Evolutionary conservation across 2,888 invertebrate genomes (phyloP), one percentile per base, ranked within the genome.

Genomic region (Andricus quercusramuli): DNA sequence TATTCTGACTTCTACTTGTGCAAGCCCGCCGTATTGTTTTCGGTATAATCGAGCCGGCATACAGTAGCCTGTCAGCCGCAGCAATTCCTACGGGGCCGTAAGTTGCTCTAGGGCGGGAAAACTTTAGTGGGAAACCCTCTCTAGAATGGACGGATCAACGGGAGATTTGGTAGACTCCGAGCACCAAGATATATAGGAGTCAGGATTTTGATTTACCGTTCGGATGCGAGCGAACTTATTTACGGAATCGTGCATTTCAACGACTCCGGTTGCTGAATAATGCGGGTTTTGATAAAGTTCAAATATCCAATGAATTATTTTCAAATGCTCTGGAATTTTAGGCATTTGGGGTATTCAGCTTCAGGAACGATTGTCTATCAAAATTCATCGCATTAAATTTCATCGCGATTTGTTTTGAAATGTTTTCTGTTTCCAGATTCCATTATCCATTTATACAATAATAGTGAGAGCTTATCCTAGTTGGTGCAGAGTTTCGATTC

Each of bases 21-120:
- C 85, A 82, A 85, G 85, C 83, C 81, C 78, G 80, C 80, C 83
- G 86, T 86, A 87, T 87, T 87, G 87, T 87, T 87, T 87, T 86
- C 87, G 83, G 86, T 85, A 87, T 86, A 86, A 87, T 87, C 85
- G 85, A 86, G 85, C 83, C 82, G 83, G 83, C 82, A 84, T 85
- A 85, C 85, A 83, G 87, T 83, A 80, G 84, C 85, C 83, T 84
- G 85, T 84, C 85, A 85, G 81, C 83, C 83, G 78, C 83, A 86
- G 87, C 84, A 85, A 87, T 85, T 86, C 85, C 85, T 86, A 84
- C 83, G 84, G 83, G 82, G 80, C 81, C 83, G 82, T 82, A 86
- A 86, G 85, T 86, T 85, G 85, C 86, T 85, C 80, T 83, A 81
- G 86, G 84, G 83, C 83, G 82, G 78, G 82, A 82, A 83, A 84